A percentile compares a stretch with the other conserved stretches of the same genome.
Conservation (phyloP, 2,113 vertebrate genomes). For the Falco punctatus region DNA sequence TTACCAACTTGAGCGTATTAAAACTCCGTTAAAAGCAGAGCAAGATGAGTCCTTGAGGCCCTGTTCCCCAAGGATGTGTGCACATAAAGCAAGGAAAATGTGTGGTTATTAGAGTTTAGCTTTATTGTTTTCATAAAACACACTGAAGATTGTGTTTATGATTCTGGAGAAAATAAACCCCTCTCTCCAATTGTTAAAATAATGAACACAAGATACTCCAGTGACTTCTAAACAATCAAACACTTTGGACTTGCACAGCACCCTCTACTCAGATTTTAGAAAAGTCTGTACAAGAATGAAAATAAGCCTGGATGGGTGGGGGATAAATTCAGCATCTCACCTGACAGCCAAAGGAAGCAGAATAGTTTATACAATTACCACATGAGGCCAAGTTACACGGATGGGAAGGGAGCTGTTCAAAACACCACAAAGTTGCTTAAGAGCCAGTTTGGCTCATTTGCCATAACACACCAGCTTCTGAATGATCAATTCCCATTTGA, state of each 20-base stretch:
- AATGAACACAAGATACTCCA: conserved; percentile 48
- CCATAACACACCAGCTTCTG: background rate
- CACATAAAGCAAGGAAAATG: conserved; percentile 68
- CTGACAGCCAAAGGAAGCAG: background rate
- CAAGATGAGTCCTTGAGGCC: conserved; percentile 63
- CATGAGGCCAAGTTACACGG: fast-evolving
- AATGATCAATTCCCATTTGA: background rate
- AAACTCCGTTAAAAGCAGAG: conserved; percentile 43
- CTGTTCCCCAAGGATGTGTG: conserved; percentile 50
- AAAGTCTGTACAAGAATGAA: background rate
- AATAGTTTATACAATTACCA: background rate
- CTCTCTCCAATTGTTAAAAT: conserved; percentile 63
- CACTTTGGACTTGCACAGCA: background rate
- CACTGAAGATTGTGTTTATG: conserved; percentile 66
- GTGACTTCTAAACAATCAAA: conserved; percentile 63
- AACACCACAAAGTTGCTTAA: background rate
- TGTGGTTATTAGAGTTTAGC: conserved; percentile 71
- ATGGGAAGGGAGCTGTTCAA: background rate
- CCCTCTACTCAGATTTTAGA: background rate
- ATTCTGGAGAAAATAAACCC: conserved; percentile 64
- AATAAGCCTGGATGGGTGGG: background rate
- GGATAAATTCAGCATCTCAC: background rate
- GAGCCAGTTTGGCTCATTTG: background rate
- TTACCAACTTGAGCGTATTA: conserved; percentile 28
- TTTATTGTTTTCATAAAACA: conserved; percentile 74